A percentile compares a stretch with the other conserved stretches of the same genome.
Evolutionary conservation across 2,797 vertebrate species (phyloP).

Genomic region (Phaenicophaeus curvirostris): DNA sequence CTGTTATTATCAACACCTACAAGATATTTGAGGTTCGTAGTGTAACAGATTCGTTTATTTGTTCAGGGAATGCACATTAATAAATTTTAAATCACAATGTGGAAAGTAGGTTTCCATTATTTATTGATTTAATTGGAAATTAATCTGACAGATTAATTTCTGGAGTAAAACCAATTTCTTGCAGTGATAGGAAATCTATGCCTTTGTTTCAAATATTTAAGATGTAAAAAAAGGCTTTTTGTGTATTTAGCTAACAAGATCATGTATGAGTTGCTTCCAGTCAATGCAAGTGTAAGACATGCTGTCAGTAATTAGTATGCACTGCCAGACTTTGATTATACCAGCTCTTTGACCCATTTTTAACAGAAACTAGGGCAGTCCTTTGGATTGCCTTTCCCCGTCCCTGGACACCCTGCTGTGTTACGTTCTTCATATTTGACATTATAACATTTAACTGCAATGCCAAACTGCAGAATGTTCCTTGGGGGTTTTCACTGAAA

Average conservation of each 20-base stretch:
- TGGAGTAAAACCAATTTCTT: background rate
- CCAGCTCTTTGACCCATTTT: slow-evolving; percentile 84
- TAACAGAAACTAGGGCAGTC: slow-evolving; percentile 82
- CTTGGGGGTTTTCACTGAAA: slow-evolving; percentile 44
- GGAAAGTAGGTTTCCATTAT: background rate
- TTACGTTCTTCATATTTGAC: slow-evolving; percentile 69
- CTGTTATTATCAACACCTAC: background rate
- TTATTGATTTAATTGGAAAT: slow-evolving; percentile 39
- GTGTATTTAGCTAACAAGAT: slow-evolving; percentile 28
- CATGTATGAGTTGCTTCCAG: background rate
- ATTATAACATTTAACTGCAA: slow-evolving; percentile 50
- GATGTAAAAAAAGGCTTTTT: background rate
- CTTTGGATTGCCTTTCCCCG: slow-evolving; percentile 71
- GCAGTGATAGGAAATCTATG: background rate
- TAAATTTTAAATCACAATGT: background rate
- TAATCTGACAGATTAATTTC: background rate
- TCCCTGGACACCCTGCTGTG: slow-evolving; percentile 74
- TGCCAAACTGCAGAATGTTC: slow-evolving; percentile 54
- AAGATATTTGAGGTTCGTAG: background rate
- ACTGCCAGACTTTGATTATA: slow-evolving; percentile 80
- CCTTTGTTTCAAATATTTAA: slow-evolving; percentile 14
- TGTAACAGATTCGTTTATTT: background rate
- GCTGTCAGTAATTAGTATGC: slow-evolving; percentile 81
- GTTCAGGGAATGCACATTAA: background rate
- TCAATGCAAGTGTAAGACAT: slow-evolving; percentile 38